Conservation (phyloP, 2,113 vertebrate genomes). For the Xenus cinereus region DNA sequence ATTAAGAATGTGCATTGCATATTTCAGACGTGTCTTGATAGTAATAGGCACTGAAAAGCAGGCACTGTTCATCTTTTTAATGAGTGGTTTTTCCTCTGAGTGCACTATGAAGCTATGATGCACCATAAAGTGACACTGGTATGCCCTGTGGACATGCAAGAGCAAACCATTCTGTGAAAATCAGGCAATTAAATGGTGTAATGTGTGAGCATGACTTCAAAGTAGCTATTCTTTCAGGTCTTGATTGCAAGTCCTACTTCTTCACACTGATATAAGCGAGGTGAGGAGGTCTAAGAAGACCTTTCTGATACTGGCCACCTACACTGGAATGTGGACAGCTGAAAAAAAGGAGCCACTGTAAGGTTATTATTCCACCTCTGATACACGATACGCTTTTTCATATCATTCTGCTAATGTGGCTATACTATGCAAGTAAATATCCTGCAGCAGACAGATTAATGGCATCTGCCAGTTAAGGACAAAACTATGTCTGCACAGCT, state of each 20-base stretch:
- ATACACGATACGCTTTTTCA: not conserved
- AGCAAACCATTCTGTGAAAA: constrained; percentile 20
- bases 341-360: not conserved
- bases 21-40: constrained; percentile 41
- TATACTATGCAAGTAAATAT: not conserved
- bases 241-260: not conserved
- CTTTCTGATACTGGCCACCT: not conserved
- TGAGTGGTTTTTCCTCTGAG: constrained; percentile 46
- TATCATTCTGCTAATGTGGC: not conserved
- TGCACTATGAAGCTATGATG: constrained; percentile 33
- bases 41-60: constrained; percentile 30
- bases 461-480: not conserved
- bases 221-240: not conserved
- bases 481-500: not conserved
- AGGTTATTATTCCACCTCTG: not conserved
- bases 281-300: not conserved
- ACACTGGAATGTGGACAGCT: not conserved
- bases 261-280: not conserved
- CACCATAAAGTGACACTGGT: constrained; percentile 43
- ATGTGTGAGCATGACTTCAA: not conserved
- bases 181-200: constrained; percentile 18
- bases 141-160: constrained; percentile 17
- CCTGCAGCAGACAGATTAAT: not conserved
- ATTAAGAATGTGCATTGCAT: constrained; percentile 60
- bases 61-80: constrained; percentile 45